phyloP scores from a whole-genome alignment of 2,113 vertebrate species.

The Nothocercus nigrocapillus region DNA sequence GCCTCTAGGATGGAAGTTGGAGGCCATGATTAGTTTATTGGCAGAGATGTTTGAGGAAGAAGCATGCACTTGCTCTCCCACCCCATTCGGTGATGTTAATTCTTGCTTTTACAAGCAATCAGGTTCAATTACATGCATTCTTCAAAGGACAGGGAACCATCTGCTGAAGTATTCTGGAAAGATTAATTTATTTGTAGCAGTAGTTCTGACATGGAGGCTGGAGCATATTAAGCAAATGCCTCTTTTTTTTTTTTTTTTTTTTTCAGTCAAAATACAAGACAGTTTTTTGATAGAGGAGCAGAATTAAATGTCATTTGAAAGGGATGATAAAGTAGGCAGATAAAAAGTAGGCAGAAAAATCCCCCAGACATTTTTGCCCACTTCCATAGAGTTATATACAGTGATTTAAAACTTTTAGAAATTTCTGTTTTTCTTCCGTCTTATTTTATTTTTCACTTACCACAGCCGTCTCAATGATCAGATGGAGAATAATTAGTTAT shows the following conservation, averaged over 20 bases:
- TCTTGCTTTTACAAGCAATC: conserved; percentile 15
- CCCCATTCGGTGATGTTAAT: neutral
- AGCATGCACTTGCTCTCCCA: neutral
- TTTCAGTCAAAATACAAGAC: conserved; percentile 25
- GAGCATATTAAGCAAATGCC: neutral
- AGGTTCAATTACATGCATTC: conserved; percentile 18
- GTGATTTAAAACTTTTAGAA: neutral
- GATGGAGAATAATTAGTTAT: neutral
- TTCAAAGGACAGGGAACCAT: conserved; percentile 27
- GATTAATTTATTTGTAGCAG: conserved; percentile 37
- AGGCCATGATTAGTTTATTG: neutral
- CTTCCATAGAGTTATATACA: neutral
- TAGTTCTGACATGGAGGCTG: conserved; percentile 3
- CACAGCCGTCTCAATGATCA: neutral
- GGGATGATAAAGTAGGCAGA: neutral
- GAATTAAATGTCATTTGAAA: neutral
- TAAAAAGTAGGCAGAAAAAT: neutral
- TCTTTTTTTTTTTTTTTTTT: neutral
- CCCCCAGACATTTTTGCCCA: neutral
- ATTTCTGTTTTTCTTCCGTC: neutral
- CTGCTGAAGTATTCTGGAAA: conserved; percentile 41
- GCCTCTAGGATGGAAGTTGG: neutral
- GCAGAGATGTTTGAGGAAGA: neutral
- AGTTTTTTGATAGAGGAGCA: neutral
- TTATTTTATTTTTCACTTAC: too few relatives aligned